A percentile compares a stretch with the other conserved stretches of the same genome.
phyloP scores from a whole-genome alignment of 1,140 invertebrate genomes.

The Pogonus chalceus region DNA sequence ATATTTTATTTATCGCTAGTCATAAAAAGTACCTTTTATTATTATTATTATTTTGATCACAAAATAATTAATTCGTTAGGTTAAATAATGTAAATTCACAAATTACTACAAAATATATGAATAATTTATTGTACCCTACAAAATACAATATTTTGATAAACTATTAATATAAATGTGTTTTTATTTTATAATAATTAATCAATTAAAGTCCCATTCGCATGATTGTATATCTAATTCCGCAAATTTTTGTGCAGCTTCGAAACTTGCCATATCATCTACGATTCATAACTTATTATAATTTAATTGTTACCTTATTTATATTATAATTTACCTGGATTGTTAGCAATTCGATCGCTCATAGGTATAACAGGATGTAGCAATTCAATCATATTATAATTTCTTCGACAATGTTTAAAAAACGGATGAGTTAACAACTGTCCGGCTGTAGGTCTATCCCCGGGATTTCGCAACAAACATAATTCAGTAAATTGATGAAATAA shows the following conservation, averaged over 20 bases:
- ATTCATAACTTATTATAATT: constrained; percentile 14
- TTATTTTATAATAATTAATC: not conserved
- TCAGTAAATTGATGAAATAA: constrained; percentile 67
- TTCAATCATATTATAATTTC: constrained; percentile 34
- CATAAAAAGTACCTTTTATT: too few species aligned
- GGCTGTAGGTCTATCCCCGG: constrained; percentile 51
- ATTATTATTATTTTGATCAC: too few species aligned
- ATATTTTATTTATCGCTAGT: too few species aligned
- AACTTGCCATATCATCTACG: constrained; percentile 32
- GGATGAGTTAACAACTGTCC: constrained; percentile 55
- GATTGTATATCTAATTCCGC: constrained; percentile 33
- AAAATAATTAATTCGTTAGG: too few species aligned
- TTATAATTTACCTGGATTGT: constrained; percentile 29
- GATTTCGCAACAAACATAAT: constrained; percentile 56
- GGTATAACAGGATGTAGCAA: constrained; percentile 43
- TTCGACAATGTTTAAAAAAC: constrained; percentile 60
- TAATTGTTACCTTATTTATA: not conserved
- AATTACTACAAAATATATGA: not conserved
- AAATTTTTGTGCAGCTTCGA: constrained; percentile 32
- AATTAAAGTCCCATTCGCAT: constrained; percentile 38
- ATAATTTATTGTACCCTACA: not conserved
- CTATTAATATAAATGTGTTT: not conserved
- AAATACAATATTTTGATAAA: not conserved
- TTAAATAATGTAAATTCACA: too few species aligned
- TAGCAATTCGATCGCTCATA: constrained; percentile 36